Conservation (phyloP, 2,888 invertebrate genomes). For the Lasius fuliginosus region DNA sequence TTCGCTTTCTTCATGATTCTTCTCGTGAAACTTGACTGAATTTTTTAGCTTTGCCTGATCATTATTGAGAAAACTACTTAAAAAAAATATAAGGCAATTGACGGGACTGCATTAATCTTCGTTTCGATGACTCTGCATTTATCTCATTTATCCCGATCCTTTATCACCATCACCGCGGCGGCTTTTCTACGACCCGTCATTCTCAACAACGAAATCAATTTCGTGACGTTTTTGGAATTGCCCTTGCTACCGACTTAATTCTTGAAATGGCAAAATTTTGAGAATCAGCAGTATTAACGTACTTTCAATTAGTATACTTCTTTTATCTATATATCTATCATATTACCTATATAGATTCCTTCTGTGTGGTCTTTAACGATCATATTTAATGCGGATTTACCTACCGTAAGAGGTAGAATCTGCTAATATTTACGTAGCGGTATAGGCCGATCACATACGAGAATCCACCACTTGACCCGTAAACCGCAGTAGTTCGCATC, state of each 20-base stretch:
- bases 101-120: slow-evolving; percentile 69
- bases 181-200: slow-evolving; percentile 2
- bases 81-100: slow-evolving; percentile 26
- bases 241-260: neutral
- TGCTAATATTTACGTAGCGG: slow-evolving; percentile 40
- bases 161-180: neutral
- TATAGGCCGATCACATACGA: slow-evolving; percentile 29
- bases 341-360: neutral
- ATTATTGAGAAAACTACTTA: slow-evolving; percentile 34
- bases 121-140: slow-evolving; percentile 65
- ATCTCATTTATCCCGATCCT: slow-evolving; percentile 56
- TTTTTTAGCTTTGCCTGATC: slow-evolving; percentile 9
- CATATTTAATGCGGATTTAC: slow-evolving; percentile 30
- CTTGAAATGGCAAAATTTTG: neutral
- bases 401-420: slow-evolving; percentile 22
- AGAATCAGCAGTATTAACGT: neutral
- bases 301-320: neutral
- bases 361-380: slow-evolving; percentile 3
- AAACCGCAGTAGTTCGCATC: slow-evolving; percentile 32
- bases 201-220: slow-evolving; percentile 30
- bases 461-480: slow-evolving; percentile 31
- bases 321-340: no score
- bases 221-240: neutral
- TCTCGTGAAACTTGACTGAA: slow-evolving; percentile 14
- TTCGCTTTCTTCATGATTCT: neutral